A percentile compares a stretch with the other conserved stretches of the same genome.
phyloP scores from a whole-genome alignment of 2,888 invertebrate genomes.

The Parnassius orleans region DNA sequence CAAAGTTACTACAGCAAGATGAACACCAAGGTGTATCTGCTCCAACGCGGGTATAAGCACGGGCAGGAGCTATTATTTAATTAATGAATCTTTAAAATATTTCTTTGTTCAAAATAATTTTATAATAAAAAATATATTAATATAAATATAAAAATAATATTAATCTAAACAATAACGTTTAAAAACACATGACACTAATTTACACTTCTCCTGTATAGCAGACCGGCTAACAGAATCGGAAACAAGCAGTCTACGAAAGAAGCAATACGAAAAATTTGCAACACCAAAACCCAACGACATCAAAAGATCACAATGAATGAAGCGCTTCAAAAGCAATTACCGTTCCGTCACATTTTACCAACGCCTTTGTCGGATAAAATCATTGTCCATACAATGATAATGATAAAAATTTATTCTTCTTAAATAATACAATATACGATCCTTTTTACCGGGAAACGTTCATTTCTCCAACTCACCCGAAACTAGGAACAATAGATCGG shows the following conservation, averaged over 20 bases:
- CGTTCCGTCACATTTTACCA: conserved; percentile 29
- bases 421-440: conserved; percentile 59
- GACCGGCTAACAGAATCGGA: no score
- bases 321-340: conserved; percentile 32
- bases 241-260: neutral
- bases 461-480: conserved; percentile 54
- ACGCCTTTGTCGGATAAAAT: conserved; percentile 30
- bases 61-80: no score
- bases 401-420: conserved; percentile 59
- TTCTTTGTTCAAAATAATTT: no score
- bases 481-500: conserved; percentile 44
- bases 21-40: no score
- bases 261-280: neutral
- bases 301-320: conserved; percentile 17
- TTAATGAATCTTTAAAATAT: no score
- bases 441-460: conserved; percentile 57
- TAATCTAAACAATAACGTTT: no score
- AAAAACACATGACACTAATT: neutral
- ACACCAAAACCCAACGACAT: neutral
- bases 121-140: no score
- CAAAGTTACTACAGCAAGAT: no score
- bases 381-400: conserved; percentile 17
- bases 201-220: no score
- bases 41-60: no score
- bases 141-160: no score